phyloP scores from a whole-genome alignment of 2,113 vertebrate species.

The Menura novaehollandiae region DNA sequence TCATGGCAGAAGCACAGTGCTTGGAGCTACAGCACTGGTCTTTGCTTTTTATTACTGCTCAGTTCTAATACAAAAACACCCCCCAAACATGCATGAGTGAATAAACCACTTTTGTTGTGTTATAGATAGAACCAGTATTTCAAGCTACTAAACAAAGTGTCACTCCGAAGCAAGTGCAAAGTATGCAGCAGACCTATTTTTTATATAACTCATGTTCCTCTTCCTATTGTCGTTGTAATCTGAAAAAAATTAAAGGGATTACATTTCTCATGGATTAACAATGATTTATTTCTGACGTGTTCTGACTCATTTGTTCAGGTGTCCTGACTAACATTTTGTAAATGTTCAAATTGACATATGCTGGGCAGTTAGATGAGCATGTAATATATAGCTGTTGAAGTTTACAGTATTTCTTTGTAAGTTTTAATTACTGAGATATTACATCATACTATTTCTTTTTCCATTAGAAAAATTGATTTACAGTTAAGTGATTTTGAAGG shows the following conservation, averaged over 20 bases:
- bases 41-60: background rate
- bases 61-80: background rate
- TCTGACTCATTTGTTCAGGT: background rate
- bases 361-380: background rate
- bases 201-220: background rate
- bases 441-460: background rate
- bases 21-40: background rate
- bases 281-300: background rate
- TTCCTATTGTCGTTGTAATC: background rate
- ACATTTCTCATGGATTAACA: background rate
- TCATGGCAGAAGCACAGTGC: background rate
- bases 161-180: background rate
- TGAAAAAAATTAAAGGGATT: background rate
- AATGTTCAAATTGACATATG: background rate
- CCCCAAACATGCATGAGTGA: background rate
- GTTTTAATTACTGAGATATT: background rate
- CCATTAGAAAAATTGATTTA: background rate
- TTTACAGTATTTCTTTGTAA: background rate
- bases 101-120: background rate
- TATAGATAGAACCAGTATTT: background rate
- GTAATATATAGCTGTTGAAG: background rate
- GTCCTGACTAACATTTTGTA: background rate
- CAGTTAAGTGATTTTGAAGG: background rate
- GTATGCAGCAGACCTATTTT: background rate
- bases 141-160: background rate